Evolutionary conservation across 2,888 invertebrate genomes (phyloP).

Genomic region (Patella ulyssiponensis): DNA sequence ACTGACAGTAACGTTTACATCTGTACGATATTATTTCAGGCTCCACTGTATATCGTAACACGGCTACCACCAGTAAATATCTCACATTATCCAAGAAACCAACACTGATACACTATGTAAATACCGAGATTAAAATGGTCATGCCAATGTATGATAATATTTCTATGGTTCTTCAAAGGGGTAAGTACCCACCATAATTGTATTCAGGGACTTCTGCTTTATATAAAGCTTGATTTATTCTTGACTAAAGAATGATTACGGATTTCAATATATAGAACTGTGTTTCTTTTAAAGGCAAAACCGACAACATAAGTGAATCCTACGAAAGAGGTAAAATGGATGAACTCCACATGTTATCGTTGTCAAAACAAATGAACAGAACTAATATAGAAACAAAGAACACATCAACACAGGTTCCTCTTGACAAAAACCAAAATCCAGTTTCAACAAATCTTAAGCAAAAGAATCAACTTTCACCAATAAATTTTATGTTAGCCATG

Average conservation of each 20-base stretch:
- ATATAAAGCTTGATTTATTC: no score
- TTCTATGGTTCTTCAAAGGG: slow-evolving; percentile 39
- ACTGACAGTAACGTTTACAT: no score
- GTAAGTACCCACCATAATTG: slow-evolving; percentile 24
- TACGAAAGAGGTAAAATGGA: neutral
- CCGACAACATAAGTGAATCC: no score
- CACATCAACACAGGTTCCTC: neutral
- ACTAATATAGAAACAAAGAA: neutral
- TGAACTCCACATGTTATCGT: neutral
- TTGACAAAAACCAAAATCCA: slow-evolving; percentile 12
- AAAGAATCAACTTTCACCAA: slow-evolving; percentile 29
- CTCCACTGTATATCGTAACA: slow-evolving; percentile 25
- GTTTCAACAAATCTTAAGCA: neutral
- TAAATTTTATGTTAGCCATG: slow-evolving; percentile 53
- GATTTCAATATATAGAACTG: no score
- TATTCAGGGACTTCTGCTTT: no score
- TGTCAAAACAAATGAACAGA: slow-evolving; percentile 5
- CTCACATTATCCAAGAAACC: slow-evolving; percentile 41
- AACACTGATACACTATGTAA: slow-evolving; percentile 37
- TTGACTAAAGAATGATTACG: no score
- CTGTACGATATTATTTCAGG: no score
- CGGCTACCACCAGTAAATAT: slow-evolving; percentile 41
- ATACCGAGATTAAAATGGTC: slow-evolving; percentile 38
- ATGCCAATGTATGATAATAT: slow-evolving; percentile 41
- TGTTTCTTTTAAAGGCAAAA: no score